Percentiles rank a stretch among this genome's conserved stretches.
Conservation (phyloP, 2,888 invertebrate genomes). For the Orgyia antiqua region DNA sequence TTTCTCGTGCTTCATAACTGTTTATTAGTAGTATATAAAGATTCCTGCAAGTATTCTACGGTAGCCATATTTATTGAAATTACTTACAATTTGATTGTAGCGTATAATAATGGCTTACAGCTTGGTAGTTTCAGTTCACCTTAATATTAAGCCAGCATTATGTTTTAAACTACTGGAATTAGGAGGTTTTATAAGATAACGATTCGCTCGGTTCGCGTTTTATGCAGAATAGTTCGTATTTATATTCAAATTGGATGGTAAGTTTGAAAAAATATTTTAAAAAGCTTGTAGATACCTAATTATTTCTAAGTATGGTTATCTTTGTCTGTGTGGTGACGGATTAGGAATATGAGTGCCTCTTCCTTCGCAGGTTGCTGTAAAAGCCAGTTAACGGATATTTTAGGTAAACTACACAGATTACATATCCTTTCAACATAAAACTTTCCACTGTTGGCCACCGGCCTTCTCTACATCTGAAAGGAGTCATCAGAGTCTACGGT, state of each 20-base stretch:
- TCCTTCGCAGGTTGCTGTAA: too few species aligned
- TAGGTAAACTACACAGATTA: too few species aligned
- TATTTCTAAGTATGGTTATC: too few species aligned
- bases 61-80: slow-evolving; percentile 74
- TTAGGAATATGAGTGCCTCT: too few species aligned
- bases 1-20: slow-evolving; percentile 74
- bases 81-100: slow-evolving; percentile 74
- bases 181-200: slow-evolving; percentile 50
- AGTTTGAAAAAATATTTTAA: too few species aligned
- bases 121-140: slow-evolving; percentile 56
- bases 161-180: slow-evolving; percentile 60
- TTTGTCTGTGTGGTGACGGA: too few species aligned
- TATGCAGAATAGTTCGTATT: slow-evolving; percentile 1
- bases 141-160: slow-evolving; percentile 59
- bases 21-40: slow-evolving; percentile 70
- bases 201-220: slow-evolving; percentile 15
- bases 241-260: neutral
- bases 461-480: too few species aligned
- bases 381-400: too few species aligned
- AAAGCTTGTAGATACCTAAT: too few species aligned
- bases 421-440: too few species aligned
- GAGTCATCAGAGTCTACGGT: too few species aligned
- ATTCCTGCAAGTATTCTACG: slow-evolving; percentile 47
- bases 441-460: too few species aligned
- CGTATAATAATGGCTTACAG: slow-evolving; percentile 60